Evolutionary conservation across 1,140 invertebrate genomes (phyloP), one percentile per base, ranked within the genome.

Genomic region (Lordiphosa clarofinis): DNA sequence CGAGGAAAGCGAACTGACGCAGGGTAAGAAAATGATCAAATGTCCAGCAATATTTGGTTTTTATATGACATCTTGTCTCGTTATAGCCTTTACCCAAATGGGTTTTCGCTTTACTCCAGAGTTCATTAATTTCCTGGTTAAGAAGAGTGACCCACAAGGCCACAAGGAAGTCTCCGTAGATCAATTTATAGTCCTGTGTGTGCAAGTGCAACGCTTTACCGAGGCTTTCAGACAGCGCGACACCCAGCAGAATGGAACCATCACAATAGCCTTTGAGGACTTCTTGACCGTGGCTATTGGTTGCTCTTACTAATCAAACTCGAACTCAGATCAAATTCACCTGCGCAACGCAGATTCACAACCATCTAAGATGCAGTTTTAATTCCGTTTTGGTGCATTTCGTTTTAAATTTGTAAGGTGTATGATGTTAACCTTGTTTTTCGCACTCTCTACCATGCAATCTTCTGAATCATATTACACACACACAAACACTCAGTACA

Each of bases 171-270:
- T 97, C 33, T 94, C 94, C 1, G 93, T 97, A 24, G 96, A 97
- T 89, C 93, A 95, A 60, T 97, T 97, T 79, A 97, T 97, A 74
- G 94, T 97, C 19, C 87, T 94, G 1, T 97, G 95, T 89, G 94
- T 97, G 9, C 94, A 96, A 90, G 92, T 97, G 44, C 95, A 96
- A 88, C 93, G 93, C 31, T 94, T 97, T 70, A 97, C 92, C 67
- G 96, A 97, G 79, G 94, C 94, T 5, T 97, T 97, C 82, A 90
- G 93, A 75, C 89, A 90, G 40, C 91, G 93, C 12, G 96, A 97
- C 79, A 91, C 91, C 0, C 92, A 95, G 61, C 92, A 93, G 89
- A 93, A 92, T 70, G 96, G 96, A 37, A 90, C 91, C 9, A 95
- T 97, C 46, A 94, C 92, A 3, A 94, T 97, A 81, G 91, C 88